A percentile compares a stretch with the other conserved stretches of the same genome.
Evolutionary conservation across 2,113 vertebrate species (phyloP).

Genomic region (Excalfactoria chinensis): DNA sequence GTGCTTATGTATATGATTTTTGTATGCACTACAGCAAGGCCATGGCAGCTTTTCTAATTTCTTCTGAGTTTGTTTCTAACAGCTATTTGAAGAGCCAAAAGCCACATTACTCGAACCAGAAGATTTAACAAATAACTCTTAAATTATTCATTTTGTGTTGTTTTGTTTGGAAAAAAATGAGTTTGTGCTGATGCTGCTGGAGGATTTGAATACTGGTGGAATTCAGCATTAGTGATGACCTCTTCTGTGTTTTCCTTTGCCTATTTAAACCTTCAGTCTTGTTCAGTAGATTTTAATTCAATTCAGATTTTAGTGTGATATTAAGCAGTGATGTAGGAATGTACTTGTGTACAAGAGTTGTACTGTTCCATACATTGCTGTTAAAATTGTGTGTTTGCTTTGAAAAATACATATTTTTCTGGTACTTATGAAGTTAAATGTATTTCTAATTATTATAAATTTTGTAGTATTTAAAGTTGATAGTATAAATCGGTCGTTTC

Average conservation of each 20-base stretch:
- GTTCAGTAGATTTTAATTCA: background rate
- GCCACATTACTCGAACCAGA: background rate
- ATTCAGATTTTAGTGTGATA: background rate
- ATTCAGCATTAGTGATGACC: background rate
- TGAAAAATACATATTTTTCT: background rate
- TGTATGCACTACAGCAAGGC: background rate
- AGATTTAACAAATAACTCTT: background rate
- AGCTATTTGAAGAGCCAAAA: background rate
- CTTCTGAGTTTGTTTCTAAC: background rate
- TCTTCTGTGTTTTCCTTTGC: background rate
- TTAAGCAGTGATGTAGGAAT: background rate
- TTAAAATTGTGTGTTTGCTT: background rate
- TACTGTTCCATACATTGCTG: background rate
- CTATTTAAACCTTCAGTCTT: background rate
- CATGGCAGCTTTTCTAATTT: background rate
- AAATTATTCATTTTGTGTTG: background rate
- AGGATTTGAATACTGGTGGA: background rate
- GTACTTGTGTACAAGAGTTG: rapidly evolving
- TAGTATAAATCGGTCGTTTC: background rate
- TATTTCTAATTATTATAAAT: background rate
- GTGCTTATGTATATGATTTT: background rate
- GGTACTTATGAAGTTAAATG: background rate
- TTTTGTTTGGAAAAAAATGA: background rate
- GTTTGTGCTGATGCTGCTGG: background rate
- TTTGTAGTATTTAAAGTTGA: background rate